Evolutionary conservation across 2,113 vertebrate species (phyloP).

Genomic region (Oncorhynchus nerka): DNA sequence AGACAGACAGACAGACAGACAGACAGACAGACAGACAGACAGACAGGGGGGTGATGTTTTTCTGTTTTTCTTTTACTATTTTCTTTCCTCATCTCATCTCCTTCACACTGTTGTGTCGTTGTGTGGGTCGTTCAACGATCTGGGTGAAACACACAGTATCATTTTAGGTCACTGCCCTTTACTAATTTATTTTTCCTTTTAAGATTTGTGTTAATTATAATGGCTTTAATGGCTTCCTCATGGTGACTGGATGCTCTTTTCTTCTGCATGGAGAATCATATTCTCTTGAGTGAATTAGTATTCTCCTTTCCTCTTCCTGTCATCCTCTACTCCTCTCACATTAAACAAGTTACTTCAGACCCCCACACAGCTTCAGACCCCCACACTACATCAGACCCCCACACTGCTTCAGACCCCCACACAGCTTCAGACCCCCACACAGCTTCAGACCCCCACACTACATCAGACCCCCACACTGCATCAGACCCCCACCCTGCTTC

Average conservation of each 20-base stretch:
- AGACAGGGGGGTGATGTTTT: neutral
- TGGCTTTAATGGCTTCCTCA: constrained; percentile 92
- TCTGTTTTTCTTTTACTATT: neutral
- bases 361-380: no score
- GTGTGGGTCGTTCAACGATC: neutral
- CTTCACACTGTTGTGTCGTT: neutral
- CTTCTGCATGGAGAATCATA: constrained; percentile 78
- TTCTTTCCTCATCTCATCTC: neutral
- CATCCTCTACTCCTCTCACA: neutral
- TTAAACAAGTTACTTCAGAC: neutral
- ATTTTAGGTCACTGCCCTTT: constrained; percentile 89
- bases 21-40: no score
- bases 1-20: neutral
- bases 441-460: no score
- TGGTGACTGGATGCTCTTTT: constrained; percentile 88
- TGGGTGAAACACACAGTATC: constrained; percentile 57
- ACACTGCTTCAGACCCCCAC: no score
- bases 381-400: no score
- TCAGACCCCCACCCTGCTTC: no score
- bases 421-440: no score
- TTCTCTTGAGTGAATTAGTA: constrained; percentile 90
- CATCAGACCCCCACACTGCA: no score
- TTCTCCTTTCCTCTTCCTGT: constrained; percentile 76
- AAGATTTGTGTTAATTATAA: constrained; percentile 81
- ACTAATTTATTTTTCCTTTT: constrained; percentile 87